Conservation (phyloP, 2,888 invertebrate genomes). For the Limnephilus marmoratus region DNA sequence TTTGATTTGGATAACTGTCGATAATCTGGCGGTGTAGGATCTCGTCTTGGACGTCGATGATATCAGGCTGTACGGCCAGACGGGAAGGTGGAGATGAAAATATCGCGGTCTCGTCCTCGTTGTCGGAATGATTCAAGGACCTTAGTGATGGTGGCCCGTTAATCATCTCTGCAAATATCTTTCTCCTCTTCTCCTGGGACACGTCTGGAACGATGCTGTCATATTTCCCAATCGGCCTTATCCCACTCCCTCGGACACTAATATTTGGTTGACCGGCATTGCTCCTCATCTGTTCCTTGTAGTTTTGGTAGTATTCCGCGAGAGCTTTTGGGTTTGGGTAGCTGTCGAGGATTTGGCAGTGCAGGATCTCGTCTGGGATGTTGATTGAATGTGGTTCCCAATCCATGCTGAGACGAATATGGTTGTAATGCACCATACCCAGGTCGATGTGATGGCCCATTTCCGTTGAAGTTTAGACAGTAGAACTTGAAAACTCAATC, state of each 20-base stretch:
- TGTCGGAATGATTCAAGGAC: background rate
- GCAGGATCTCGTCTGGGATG: background rate
- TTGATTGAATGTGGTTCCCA: background rate
- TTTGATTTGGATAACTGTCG: background rate
- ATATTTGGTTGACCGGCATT: background rate
- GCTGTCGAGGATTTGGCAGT: background rate
- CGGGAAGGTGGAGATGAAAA: background rate
- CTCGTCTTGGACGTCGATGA: background rate
- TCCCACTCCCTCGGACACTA: background rate
- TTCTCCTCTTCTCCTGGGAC: background rate
- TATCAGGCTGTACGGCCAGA: background rate
- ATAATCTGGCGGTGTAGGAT: background rate
- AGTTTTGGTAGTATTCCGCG: background rate
- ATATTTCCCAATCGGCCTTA: background rate
- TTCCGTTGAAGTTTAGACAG: background rate
- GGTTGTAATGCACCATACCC: background rate
- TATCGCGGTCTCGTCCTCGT: background rate
- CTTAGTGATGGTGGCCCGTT: background rate
- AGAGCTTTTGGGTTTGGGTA: background rate
- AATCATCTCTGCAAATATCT: background rate
- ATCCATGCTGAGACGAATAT: background rate
- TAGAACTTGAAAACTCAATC: background rate
- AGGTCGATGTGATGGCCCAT: background rate
- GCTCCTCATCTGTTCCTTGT: background rate
- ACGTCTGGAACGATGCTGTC: background rate